Base-by-base conservation (phyloP, 1,140 invertebrate species). In the Dreissena polymorpha region DNA sequence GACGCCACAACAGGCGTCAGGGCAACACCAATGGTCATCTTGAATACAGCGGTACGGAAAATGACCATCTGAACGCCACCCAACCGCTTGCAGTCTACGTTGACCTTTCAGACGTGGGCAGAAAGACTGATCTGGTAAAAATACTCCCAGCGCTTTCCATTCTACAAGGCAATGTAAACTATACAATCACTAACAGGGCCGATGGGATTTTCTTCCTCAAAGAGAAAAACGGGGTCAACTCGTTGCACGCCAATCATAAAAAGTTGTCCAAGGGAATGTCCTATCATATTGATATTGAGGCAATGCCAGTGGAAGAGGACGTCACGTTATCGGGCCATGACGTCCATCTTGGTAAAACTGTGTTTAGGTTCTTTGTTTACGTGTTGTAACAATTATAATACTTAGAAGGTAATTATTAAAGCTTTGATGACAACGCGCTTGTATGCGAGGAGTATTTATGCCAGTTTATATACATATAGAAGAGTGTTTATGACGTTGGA, bases 171-270 rank as follows among this genome's bases (percentile, higher is more conserved):
- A 94, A 95, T 73, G 94, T 96, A 86, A 93, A 94, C 50, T 97
- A 96, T 90, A 92, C 90, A 55, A 96, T 97, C 55, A 92, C 93
- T 0, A 93, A 93, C 68, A 95, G 96, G 60, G 96, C 96, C 90
- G 94, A 96, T 73, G 91, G 93, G 0, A 93, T 94, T n/a, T 92
- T 94, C 29, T 96, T 96, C 83, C 93, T 96, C 85, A 91, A 94
- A n/a, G 93, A 94, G 74, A 94, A 94, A 69, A 94, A 95, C 77
- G 95, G 95, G 18, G 92, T 96, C 2, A 90, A 87, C 76, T 90
- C 90, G 14, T 82, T 92, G 53, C 88, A 90, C 57, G 89, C 90
- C 39, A 89, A 88, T 50, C 86, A 84, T 53, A 88, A 88, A 83
- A 65, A 90, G 49, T 65, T 84, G 1, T 72, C 86, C 21, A 53